Evolutionary conservation across 2,888 invertebrate genomes (phyloP).

Genomic region (Aphodius granarius): DNA sequence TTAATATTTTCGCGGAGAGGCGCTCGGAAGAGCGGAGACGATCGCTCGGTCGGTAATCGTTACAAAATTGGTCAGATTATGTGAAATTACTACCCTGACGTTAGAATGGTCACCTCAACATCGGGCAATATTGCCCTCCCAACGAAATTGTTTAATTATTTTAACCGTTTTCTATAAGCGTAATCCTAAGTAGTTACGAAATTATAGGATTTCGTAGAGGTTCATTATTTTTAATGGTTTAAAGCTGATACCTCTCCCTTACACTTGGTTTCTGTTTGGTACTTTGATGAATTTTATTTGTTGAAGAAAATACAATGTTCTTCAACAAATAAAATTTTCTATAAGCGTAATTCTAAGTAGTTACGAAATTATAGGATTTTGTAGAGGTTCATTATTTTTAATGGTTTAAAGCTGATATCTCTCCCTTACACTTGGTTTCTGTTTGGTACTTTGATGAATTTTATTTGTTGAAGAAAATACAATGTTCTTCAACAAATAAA

Average conservation of each 20-base stretch:
- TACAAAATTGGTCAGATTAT: not conserved
- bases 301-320: no score
- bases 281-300: no score
- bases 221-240: not conserved
- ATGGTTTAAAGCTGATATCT: no score
- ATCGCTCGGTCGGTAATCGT: not conserved
- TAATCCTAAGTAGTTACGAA: conserved; percentile 3
- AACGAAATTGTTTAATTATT: conserved; percentile 1
- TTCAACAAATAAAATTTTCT: no score
- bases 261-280: not conserved
- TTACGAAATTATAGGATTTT: no score
- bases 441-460: no score
- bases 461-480: no score
- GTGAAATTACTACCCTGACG: not conserved
- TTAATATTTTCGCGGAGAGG: not conserved
- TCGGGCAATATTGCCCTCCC: not conserved
- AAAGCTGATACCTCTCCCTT: not conserved
- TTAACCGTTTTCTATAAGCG: conserved; percentile 3
- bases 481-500: no score
- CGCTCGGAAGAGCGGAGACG: not conserved
- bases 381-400: no score
- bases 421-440: no score
- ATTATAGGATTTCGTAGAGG: not conserved
- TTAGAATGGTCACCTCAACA: not conserved
- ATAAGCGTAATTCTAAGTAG: no score